Conservation (phyloP, 2,888 invertebrate species). For the Phrixothrix hirtus region DNA sequence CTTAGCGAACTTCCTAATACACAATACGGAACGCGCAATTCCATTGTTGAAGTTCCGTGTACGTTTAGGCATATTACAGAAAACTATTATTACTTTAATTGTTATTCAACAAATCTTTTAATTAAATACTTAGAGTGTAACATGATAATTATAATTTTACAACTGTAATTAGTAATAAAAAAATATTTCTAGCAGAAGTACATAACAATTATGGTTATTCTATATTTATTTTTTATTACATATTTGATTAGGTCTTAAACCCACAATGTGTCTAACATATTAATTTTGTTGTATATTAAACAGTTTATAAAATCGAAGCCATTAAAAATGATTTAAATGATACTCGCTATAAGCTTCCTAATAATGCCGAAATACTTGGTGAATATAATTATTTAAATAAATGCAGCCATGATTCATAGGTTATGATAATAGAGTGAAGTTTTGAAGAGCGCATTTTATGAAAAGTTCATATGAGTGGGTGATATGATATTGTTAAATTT, state of each 20-base stretch:
- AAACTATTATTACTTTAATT: background rate
- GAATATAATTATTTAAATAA: conserved; percentile 28
- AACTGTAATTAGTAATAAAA: background rate
- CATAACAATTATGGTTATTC: too few relatives aligned
- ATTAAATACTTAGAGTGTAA: background rate
- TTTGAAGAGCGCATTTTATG: conserved; percentile 28
- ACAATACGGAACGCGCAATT: too few relatives aligned
- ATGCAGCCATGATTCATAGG: conserved; percentile 32
- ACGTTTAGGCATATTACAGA: too few relatives aligned
- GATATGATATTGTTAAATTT: conserved; percentile 31
- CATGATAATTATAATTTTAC: background rate
- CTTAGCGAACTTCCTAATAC: background rate
- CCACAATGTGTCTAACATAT: background rate
- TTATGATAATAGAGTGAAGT: conserved; percentile 36
- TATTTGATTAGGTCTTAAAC: background rate
- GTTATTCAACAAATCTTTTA: background rate
- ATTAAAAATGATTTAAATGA: conserved; percentile 26
- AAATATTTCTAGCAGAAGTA: too few relatives aligned
- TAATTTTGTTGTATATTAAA: conserved; percentile 3
- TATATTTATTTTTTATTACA: background rate
- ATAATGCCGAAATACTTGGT: conserved; percentile 9
- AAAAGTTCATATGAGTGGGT: conserved; percentile 32
- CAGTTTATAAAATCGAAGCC: conserved; percentile 13
- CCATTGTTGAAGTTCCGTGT: too few relatives aligned
- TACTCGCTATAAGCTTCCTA: conserved; percentile 12